phyloP scores from a whole-genome alignment of 2,113 vertebrate species.

The rabbit (Oryctolagus cuniculus) region DNA sequence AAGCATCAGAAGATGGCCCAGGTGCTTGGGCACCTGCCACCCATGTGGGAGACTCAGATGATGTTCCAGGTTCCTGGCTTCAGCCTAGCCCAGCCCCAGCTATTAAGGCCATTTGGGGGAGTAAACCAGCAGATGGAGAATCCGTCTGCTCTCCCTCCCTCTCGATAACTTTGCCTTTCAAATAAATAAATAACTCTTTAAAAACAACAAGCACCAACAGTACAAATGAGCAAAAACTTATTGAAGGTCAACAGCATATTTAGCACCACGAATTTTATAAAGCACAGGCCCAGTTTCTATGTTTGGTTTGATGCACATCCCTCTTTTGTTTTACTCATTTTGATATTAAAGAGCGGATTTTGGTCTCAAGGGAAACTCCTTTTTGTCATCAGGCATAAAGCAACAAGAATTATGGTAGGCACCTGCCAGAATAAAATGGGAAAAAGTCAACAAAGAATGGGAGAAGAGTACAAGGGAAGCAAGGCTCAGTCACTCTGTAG shows the following conservation, averaged over 20 bases:
- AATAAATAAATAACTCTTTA: too few species aligned
- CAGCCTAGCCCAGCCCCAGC: too few species aligned
- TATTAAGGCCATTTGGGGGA: too few species aligned
- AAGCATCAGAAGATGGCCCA: too few species aligned
- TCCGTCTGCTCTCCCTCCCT: too few species aligned
- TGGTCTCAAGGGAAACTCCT: not conserved
- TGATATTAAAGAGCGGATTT: not conserved
- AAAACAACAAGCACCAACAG: too few species aligned
- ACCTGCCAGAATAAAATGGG: constrained; percentile 29
- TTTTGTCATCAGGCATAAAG: not conserved
- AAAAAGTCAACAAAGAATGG: not conserved
- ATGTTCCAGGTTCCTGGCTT: too few species aligned
- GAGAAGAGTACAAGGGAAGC: not conserved
- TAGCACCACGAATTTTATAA: not conserved
- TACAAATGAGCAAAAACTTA: not conserved
- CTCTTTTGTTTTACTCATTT: not conserved
- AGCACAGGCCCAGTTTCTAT: not conserved
- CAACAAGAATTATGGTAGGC: not conserved
- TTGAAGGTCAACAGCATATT: not conserved
- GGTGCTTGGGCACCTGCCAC: too few species aligned
- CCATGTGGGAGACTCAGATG: too few species aligned
- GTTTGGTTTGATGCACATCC: not conserved
- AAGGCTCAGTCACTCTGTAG: not conserved
- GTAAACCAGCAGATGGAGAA: too few species aligned
- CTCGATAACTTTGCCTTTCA: too few species aligned